These are phyloP conservation scores for Tetropium fuscum DNA, from an alignment of 2,888 invertebrate species.

Conservation along the genomic window DNA sequence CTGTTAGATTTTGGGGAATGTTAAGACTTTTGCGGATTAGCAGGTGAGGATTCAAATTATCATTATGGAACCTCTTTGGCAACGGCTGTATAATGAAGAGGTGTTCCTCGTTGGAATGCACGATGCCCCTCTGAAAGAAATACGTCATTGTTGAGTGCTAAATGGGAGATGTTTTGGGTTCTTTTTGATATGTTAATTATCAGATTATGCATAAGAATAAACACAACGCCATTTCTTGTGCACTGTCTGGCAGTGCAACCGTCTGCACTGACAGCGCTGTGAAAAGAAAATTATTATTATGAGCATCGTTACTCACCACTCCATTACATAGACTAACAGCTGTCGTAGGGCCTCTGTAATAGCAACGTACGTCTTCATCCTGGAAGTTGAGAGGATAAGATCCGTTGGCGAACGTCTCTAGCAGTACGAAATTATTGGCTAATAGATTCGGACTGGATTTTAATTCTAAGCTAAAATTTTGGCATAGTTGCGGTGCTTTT, in stretches of 20 bases:
- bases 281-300: not conserved
- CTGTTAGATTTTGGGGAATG: not conserved
- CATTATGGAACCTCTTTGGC: conserved; percentile 73
- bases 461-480: conserved; percentile 58
- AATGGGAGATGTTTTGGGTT: no score
- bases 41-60: conserved; percentile 65
- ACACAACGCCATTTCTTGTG: no score
- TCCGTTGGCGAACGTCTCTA: conserved; percentile 71
- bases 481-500: conserved; percentile 50
- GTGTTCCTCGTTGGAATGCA: conserved; percentile 72
- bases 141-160: no score
- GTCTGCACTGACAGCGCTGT: no score
- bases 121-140: conserved; percentile 81
- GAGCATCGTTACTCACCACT: conserved; percentile 71
- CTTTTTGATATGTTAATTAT: no score
- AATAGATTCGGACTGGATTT: conserved; percentile 66
- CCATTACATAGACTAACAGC: conserved; percentile 72
- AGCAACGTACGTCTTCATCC: conserved; percentile 69
- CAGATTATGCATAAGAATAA: no score
- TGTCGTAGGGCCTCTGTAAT: conserved; percentile 70
- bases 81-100: conserved; percentile 81
- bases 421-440: conserved; percentile 71
- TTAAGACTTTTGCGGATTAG: conserved; percentile 64
- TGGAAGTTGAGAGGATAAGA: conserved; percentile 67
- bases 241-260: no score